phyloP scores from a whole-genome alignment of 2,888 invertebrate genomes.

The Cecidostiba fungosa region DNA sequence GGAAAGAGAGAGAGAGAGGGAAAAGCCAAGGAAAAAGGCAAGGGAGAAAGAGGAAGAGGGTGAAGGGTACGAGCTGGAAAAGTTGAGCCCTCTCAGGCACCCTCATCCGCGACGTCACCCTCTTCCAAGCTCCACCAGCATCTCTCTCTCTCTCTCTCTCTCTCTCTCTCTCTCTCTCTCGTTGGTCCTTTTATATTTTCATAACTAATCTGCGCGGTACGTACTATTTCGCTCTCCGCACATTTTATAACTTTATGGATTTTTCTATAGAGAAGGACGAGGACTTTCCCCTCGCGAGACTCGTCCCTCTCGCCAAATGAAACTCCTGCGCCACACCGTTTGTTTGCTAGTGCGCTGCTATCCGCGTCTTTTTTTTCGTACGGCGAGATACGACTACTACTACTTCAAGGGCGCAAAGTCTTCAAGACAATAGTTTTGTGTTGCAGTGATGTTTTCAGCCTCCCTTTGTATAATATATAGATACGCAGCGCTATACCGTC shows the following conservation, averaged over 20 bases:
- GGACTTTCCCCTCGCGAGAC: slow-evolving; percentile 38
- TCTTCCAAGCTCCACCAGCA: slow-evolving; percentile 56
- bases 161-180: slow-evolving; percentile 61
- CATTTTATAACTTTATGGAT: slow-evolving; percentile 87
- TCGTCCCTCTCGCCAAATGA: slow-evolving; percentile 55
- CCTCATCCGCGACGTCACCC: slow-evolving; percentile 69
- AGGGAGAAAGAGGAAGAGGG: slow-evolving; percentile 52
- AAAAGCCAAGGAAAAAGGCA: slow-evolving; percentile 6
- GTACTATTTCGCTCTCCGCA: slow-evolving; percentile 78
- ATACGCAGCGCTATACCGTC: too few species aligned
- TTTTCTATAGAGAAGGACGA: slow-evolving; percentile 82
- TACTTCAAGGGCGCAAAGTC: slow-evolving; percentile 61
- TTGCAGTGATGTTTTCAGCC: slow-evolving; percentile 25
- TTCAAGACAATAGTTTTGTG: slow-evolving; percentile 57
- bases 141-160: slow-evolving; percentile 59
- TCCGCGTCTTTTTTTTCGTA: slow-evolving; percentile 53
- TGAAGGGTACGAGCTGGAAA: slow-evolving; percentile 71
- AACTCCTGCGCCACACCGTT: slow-evolving; percentile 45
- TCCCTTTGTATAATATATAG: too few species aligned
- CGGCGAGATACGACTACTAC: slow-evolving; percentile 15
- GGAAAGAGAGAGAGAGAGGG: slow-evolving; percentile 17
- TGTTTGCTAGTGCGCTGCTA: slow-evolving; percentile 56
- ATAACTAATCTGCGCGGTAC: slow-evolving; percentile 77
- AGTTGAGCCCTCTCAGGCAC: slow-evolving; percentile 76
- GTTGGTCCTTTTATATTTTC: slow-evolving; percentile 77